Conservation (phyloP, 2,113 vertebrate genomes). For the Ailuropoda melanoleuca region DNA sequence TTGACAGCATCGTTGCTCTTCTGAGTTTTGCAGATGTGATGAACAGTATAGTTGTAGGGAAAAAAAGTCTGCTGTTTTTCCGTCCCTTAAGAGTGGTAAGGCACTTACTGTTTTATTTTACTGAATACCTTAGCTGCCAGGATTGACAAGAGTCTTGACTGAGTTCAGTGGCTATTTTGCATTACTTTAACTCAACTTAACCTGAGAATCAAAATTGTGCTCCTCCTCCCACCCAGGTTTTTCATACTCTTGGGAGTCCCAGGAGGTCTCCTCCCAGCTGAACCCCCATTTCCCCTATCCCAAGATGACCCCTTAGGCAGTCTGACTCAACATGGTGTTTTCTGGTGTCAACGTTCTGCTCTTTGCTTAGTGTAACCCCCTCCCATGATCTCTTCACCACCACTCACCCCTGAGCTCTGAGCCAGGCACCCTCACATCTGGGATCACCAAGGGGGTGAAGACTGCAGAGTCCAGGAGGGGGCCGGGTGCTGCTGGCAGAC, state of each 20-base stretch:
- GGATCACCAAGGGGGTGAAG: background rate
- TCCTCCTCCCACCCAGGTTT: background rate
- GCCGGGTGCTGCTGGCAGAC: background rate
- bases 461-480: background rate
- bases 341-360: background rate
- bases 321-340: background rate
- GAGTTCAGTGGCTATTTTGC: background rate
- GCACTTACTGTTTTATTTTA: background rate
- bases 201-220: background rate
- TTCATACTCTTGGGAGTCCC: background rate
- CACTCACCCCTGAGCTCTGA: background rate
- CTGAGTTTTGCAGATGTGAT: slow-evolving; percentile 76
- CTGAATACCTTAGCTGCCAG: background rate
- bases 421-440: background rate
- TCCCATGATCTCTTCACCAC: too few relatives aligned
- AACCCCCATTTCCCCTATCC: background rate
- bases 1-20: slow-evolving; percentile 83
- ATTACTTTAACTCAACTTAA: background rate
- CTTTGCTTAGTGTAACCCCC: background rate
- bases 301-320: background rate
- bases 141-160: background rate
- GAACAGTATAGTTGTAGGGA: rapidly evolving
- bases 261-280: background rate
- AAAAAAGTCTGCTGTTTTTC: background rate
- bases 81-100: slow-evolving; percentile 84